phyloP scores from a whole-genome alignment of 2,113 vertebrate genomes.

The Corvus hawaiiensis region DNA sequence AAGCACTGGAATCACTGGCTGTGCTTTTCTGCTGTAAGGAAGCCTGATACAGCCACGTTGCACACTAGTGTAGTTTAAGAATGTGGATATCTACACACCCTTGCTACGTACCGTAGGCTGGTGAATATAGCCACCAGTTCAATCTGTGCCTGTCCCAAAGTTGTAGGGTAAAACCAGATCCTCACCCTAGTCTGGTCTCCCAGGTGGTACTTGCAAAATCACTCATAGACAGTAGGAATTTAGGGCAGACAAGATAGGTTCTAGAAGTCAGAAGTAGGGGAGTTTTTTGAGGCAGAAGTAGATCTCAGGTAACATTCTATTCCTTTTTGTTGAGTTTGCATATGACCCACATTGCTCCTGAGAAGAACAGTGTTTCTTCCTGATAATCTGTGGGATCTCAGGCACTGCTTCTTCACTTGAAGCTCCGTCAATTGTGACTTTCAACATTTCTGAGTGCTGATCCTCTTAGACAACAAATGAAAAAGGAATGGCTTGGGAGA shows the following conservation, averaged over 20 bases:
- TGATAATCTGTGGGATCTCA: not conserved
- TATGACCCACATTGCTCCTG: not conserved
- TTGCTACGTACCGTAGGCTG: rapidly evolving
- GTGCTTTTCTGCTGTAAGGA: not conserved
- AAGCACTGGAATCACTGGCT: not conserved
- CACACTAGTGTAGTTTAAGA: not conserved
- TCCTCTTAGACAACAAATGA: not conserved
- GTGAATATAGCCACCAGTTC: not conserved
- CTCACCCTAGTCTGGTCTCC: not conserved
- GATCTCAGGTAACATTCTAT: not conserved
- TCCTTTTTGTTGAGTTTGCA: not conserved
- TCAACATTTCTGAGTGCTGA: not conserved
- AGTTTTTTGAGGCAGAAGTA: not conserved
- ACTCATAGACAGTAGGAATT: not conserved
- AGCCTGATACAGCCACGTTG: not conserved
- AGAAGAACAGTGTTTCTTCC: not conserved
- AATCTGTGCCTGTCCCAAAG: not conserved
- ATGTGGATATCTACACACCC: rapidly evolving
- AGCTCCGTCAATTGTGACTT: not conserved
- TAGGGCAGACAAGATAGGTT: not conserved
- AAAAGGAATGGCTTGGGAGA: not conserved
- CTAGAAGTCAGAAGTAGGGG: not conserved
- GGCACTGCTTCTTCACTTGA: not conserved
- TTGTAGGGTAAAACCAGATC: not conserved
- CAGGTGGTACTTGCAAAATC: not conserved